Conservation (phyloP, 1,140 invertebrate species). For the Drosophila navojoa region DNA sequence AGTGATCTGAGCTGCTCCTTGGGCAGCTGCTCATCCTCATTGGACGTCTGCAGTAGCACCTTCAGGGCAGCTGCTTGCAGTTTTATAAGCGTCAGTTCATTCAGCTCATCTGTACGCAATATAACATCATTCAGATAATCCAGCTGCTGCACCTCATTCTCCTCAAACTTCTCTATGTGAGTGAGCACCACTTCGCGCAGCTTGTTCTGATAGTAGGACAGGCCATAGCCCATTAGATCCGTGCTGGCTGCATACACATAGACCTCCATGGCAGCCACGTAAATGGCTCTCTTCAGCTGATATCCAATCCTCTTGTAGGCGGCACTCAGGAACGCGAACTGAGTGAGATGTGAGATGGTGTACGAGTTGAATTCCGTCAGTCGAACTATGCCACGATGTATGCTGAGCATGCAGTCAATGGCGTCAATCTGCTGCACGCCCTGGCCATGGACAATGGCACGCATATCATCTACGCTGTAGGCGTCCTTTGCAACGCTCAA, state of each 20-base stretch:
- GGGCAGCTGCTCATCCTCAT: not conserved
- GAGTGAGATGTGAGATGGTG: constrained; percentile 75
- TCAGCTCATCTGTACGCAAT: constrained; percentile 59
- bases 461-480: constrained; percentile 85
- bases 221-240: constrained; percentile 79
- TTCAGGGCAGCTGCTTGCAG: constrained; percentile 63
- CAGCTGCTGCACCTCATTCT: not conserved
- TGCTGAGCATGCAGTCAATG: constrained; percentile 85
- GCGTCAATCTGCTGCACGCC: constrained; percentile 84
- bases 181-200: constrained; percentile 70
- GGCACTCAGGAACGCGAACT: constrained; percentile 70
- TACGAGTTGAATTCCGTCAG: constrained; percentile 82
- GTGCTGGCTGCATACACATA: constrained; percentile 78
- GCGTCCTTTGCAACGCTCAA: constrained; percentile 85
- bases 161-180: constrained; percentile 33
- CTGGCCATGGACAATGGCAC: constrained; percentile 85
- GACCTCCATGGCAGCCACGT: constrained; percentile 80
- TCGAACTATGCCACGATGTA: constrained; percentile 84
- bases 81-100: constrained; percentile 61
- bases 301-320: constrained; percentile 78
- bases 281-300: constrained; percentile 64
- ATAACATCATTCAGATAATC: constrained; percentile 55
- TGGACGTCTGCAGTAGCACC: constrained; percentile 42
- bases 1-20: constrained; percentile 27
- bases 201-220: constrained; percentile 79